These are phyloP conservation scores for Camelus bactrianus DNA, from an alignment of 2,113 vertebrate species.

Conservation along the genomic window DNA sequence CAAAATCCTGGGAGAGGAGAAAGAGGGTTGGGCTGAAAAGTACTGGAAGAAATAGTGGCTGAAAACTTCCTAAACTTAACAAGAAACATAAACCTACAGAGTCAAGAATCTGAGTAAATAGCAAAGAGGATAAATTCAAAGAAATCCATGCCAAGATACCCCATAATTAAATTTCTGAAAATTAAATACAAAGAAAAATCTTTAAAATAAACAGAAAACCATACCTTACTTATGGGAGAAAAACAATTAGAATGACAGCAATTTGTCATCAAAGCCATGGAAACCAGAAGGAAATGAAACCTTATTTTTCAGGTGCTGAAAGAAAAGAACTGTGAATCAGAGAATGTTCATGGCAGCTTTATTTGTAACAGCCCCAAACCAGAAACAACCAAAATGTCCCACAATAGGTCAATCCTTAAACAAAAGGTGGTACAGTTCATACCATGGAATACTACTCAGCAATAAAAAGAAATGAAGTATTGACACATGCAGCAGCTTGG, in stretches of 20 bases:
- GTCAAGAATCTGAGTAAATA: not conserved
- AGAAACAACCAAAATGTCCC: not conserved
- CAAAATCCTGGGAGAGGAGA: not conserved
- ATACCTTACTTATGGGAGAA: not conserved
- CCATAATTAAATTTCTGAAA: not conserved
- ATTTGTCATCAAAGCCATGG: not conserved
- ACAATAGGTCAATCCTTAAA: not conserved
- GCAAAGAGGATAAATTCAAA: not conserved
- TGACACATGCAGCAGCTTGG: not conserved
- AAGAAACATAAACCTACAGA: not conserved
- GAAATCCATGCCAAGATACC: not conserved
- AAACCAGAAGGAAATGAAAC: not conserved
- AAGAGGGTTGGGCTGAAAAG: not conserved
- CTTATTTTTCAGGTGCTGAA: not conserved
- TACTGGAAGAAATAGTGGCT: not conserved
- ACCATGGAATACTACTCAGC: not conserved
- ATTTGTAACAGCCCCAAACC: not conserved
- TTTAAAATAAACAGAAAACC: not conserved
- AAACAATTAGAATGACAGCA: not conserved
- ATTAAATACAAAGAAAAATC: not conserved
- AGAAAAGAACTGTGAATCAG: not conserved
- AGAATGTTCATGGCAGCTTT: not conserved
- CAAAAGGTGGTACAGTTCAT: not conserved
- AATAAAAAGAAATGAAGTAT: not conserved
- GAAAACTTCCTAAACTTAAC: not conserved